These are phyloP conservation scores for Camarhynchus parvulus DNA, from an alignment of 2,113 vertebrate genomes.

Conservation along the genomic window DNA sequence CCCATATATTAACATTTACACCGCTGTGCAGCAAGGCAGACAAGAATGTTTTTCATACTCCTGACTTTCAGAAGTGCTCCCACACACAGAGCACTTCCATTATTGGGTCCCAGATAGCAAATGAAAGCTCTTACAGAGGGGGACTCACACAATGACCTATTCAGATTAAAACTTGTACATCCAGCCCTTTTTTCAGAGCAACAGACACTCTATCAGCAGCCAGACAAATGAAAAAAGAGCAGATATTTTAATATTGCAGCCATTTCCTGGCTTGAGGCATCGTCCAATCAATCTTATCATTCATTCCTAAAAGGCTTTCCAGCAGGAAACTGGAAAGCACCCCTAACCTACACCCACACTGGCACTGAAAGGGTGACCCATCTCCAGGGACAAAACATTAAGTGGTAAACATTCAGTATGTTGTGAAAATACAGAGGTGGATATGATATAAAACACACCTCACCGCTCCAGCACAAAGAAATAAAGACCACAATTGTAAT, in stretches of 20 bases:
- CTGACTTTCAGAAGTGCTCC: background rate
- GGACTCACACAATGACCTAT: background rate
- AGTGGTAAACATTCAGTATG: background rate
- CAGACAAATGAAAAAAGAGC: background rate
- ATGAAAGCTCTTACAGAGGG: constrained; percentile 14
- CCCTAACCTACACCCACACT: background rate
- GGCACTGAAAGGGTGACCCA: background rate
- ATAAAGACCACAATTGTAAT: background rate
- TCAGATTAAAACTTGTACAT: background rate
- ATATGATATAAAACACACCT: background rate
- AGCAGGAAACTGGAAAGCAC: background rate
- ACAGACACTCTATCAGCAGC: background rate
- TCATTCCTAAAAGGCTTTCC: background rate
- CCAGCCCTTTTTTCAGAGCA: background rate
- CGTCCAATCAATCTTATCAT: background rate
- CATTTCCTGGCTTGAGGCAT: background rate
- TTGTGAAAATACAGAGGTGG: background rate
- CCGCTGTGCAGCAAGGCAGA: background rate
- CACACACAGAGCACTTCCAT: background rate
- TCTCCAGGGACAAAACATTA: background rate
- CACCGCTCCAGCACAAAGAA: background rate
- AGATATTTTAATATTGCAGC: background rate
- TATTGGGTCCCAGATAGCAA: background rate
- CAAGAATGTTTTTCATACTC: constrained; percentile 17
- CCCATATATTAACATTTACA: background rate